A percentile compares a stretch with the other conserved stretches of the same genome.
These are phyloP conservation scores for Diglossa brunneiventris DNA, from an alignment of 2,113 vertebrate species.

Conservation along the genomic window DNA sequence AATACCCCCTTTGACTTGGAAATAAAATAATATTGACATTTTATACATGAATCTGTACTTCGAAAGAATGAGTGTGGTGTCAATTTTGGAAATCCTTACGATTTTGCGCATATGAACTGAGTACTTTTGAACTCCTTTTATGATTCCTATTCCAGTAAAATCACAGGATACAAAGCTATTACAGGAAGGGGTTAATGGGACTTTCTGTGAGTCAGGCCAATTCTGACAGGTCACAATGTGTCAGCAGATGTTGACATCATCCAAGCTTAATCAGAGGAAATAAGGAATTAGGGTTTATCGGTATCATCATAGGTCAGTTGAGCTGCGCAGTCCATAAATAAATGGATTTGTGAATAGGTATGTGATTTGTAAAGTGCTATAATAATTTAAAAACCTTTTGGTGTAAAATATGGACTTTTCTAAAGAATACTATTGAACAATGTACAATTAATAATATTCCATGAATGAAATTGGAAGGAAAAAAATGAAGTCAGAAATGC, in stretches of 20 bases:
- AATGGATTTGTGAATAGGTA: neutral
- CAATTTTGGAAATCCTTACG: neutral
- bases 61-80: neutral
- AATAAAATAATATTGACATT: neutral
- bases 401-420: neutral
- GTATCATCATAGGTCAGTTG: neutral
- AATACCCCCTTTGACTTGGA: neutral
- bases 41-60: neutral
- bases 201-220: neutral
- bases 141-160: neutral
- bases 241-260: neutral
- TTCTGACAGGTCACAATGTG: neutral
- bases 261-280: neutral
- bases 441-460: neutral
- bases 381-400: neutral
- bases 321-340: neutral
- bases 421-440: neutral
- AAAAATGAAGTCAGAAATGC: neutral
- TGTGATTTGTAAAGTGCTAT: neutral
- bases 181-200: neutral
- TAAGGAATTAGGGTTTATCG: neutral
- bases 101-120: neutral
- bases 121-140: neutral
- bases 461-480: neutral
- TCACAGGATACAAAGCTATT: neutral